Conservation (phyloP, 2,797 vertebrate genomes). For the Tragopan temminckii region DNA sequence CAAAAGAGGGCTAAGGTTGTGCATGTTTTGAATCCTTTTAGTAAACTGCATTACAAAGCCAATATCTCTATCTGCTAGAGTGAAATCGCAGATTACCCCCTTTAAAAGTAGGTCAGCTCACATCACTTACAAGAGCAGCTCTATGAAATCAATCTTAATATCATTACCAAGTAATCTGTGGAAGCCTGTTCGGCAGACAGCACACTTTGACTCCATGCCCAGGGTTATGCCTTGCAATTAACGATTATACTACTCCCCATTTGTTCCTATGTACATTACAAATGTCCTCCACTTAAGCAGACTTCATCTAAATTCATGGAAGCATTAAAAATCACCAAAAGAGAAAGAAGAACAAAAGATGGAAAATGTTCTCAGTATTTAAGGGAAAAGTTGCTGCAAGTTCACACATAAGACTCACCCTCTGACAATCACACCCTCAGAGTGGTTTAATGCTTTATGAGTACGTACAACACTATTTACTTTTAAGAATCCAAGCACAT, state of each 20-base stretch:
- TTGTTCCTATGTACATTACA: slow-evolving; percentile 8
- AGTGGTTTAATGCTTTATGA: background rate
- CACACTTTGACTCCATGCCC: slow-evolving; percentile 25
- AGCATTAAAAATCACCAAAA: background rate
- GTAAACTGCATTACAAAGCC: slow-evolving; percentile 24
- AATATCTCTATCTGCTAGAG: slow-evolving; percentile 13
- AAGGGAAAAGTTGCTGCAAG: background rate
- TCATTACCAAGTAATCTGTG: slow-evolving; percentile 46
- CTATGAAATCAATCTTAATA: slow-evolving; percentile 57
- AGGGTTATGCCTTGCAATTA: slow-evolving; percentile 52
- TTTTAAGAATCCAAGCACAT: rapidly evolving
- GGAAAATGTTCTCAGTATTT: background rate
- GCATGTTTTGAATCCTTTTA: slow-evolving; percentile 23
- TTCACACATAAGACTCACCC: background rate
- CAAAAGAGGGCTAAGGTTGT: background rate
- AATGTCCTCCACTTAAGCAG: background rate
- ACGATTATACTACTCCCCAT: slow-evolving; percentile 20
- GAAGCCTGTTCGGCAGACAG: slow-evolving; percentile 6
- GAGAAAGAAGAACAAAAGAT: background rate
- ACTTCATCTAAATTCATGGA: background rate
- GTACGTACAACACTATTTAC: background rate
- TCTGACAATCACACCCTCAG: background rate
- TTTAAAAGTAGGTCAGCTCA: slow-evolving; percentile 48
- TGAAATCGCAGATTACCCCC: slow-evolving; percentile 66
- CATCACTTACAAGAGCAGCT: slow-evolving; percentile 31